Percentiles rank a stretch among this genome's conserved stretches.
Evolutionary conservation across 2,888 invertebrate species (phyloP).

Genomic region (Agrochola circellaris): DNA sequence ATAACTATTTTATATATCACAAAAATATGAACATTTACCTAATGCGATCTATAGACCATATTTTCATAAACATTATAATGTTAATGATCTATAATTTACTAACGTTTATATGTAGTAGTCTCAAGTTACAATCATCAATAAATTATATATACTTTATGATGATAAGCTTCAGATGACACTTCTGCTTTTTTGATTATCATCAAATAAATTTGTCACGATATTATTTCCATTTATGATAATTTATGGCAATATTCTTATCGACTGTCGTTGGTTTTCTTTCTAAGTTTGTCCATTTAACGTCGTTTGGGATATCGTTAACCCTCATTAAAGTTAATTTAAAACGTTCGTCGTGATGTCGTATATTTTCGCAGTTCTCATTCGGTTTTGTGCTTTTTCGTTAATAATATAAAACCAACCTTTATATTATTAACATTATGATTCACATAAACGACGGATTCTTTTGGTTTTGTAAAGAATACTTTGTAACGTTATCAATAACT

Average conservation of each 20-base stretch:
- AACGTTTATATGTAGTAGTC: slow-evolving; percentile 47
- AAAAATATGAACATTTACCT: slow-evolving; percentile 33
- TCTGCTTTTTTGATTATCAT: slow-evolving; percentile 49
- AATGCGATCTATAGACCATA: slow-evolving; percentile 20
- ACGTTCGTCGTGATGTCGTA: slow-evolving; percentile 10
- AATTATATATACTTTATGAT: slow-evolving; percentile 62
- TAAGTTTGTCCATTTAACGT: slow-evolving; percentile 11
- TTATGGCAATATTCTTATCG: slow-evolving; percentile 37
- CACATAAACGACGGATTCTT: not conserved
- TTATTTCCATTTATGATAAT: slow-evolving; percentile 56
- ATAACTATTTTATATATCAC: slow-evolving; percentile 4
- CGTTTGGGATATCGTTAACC: slow-evolving; percentile 11
- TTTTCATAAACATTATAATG: too few species aligned
- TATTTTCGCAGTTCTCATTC: not conserved
- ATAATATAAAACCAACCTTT: not conserved
- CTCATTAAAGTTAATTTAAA: slow-evolving; percentile 30
- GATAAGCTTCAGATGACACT: slow-evolving; percentile 56
- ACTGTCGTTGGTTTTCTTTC: slow-evolving; percentile 48
- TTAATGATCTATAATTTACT: slow-evolving; percentile 26
- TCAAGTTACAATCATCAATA: slow-evolving; percentile 57
- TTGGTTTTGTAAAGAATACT: not conserved
- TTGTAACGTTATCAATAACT: not conserved
- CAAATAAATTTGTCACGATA: slow-evolving; percentile 54
- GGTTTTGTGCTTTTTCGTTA: not conserved
- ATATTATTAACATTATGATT: not conserved